A percentile compares a stretch with the other conserved stretches of the same genome.
Conservation (phyloP, 2,888 invertebrate genomes). For the Antheraea assamensis region DNA sequence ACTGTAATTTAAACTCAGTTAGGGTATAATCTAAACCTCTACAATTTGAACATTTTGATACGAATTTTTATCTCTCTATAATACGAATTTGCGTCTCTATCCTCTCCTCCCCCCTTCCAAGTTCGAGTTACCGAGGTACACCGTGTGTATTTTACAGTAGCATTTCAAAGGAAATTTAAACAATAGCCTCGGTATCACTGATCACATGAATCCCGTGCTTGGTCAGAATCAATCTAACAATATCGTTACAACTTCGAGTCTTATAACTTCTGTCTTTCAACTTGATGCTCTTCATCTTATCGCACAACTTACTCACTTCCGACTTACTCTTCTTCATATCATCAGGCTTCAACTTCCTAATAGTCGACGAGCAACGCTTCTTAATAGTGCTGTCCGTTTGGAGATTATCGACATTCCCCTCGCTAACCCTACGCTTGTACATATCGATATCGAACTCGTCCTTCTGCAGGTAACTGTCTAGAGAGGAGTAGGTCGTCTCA, state of each 20-base stretch:
- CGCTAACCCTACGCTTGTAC: slow-evolving; percentile 66
- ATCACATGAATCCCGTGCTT: slow-evolving; percentile 91
- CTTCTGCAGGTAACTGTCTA: slow-evolving; percentile 83
- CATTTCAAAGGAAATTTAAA: slow-evolving; percentile 46
- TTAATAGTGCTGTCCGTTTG: slow-evolving; percentile 47
- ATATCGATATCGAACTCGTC: slow-evolving; percentile 65
- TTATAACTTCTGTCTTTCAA: slow-evolving; percentile 67
- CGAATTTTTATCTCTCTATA: too few relatives aligned
- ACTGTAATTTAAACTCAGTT: too few relatives aligned
- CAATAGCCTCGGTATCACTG: slow-evolving; percentile 89
- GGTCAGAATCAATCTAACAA: slow-evolving; percentile 88
- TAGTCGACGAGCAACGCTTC: slow-evolving; percentile 70
- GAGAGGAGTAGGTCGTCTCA: slow-evolving; percentile 61
- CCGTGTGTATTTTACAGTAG: background rate
- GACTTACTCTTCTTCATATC: slow-evolving; percentile 74
- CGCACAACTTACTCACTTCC: slow-evolving; percentile 78
- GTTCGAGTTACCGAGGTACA: too few relatives aligned
- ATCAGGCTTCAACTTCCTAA: slow-evolving; percentile 65
- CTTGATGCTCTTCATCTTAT: slow-evolving; percentile 73
- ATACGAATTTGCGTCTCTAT: too few relatives aligned
- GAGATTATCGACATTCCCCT: slow-evolving; percentile 59
- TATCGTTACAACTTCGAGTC: slow-evolving; percentile 80
- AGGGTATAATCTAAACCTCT: too few relatives aligned
- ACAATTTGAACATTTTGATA: too few relatives aligned
- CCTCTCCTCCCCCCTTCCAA: too few relatives aligned